Conservation (phyloP, 2,113 vertebrate genomes). For the Pseudolaguvia tuberculata region DNA sequence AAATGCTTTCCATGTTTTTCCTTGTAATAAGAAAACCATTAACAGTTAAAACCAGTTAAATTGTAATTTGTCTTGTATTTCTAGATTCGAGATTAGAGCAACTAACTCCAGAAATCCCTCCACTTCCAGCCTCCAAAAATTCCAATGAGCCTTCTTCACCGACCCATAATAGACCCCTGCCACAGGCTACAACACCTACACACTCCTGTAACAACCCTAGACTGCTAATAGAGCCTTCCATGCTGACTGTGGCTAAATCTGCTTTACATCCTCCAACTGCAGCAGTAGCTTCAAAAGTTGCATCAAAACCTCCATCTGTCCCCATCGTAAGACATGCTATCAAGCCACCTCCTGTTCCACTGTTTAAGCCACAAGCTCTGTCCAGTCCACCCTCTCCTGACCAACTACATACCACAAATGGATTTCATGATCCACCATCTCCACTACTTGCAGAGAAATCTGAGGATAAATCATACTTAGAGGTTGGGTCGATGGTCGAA, state of each 20-base stretch:
- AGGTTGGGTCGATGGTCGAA: slow-evolving; percentile 77
- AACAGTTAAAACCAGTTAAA: not conserved
- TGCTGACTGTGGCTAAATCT: slow-evolving; percentile 27
- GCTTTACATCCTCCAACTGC: slow-evolving; percentile 27
- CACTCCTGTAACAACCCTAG: slow-evolving; percentile 10
- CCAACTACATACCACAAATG: slow-evolving; percentile 45
- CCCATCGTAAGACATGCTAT: slow-evolving; percentile 33
- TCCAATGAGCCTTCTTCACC: slow-evolving; percentile 34
- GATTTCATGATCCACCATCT: slow-evolving; percentile 45
- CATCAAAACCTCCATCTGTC: slow-evolving; percentile 49
- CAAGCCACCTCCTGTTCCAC: slow-evolving; percentile 48
- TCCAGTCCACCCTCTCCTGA: slow-evolving; percentile 32
- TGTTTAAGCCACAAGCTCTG: slow-evolving; percentile 13
- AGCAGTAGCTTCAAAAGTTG: slow-evolving; percentile 32
- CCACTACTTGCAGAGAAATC: slow-evolving; percentile 33
- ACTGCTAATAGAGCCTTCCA: not conserved
- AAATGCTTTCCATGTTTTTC: too few relatives aligned
- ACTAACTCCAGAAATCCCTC: slow-evolving; percentile 8
- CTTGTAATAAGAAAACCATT: not conserved
- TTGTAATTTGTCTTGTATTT: not conserved
- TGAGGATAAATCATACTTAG: slow-evolving; percentile 51
- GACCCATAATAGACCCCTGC: not conserved
- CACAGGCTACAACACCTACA: not conserved
- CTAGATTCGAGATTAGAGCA: slow-evolving; percentile 29
- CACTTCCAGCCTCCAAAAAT: slow-evolving; percentile 41